A percentile compares a stretch with the other conserved stretches of the same genome.
These are phyloP conservation scores for Agrotis segetum DNA, from an alignment of 2,888 invertebrate genomes.

Conservation along the genomic window DNA sequence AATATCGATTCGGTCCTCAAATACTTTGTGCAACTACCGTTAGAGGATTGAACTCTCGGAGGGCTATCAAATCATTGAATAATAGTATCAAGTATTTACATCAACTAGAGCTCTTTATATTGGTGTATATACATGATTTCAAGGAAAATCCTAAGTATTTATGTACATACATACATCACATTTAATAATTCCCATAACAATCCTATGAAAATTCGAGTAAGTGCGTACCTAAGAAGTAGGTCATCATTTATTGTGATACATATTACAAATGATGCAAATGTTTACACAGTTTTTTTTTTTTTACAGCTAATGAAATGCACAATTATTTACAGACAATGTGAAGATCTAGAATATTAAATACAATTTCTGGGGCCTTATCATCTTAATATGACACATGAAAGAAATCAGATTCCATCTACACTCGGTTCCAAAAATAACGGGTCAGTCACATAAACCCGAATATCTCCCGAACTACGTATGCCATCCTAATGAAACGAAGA, in stretches of 20 bases:
- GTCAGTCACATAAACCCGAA: too few relatives aligned
- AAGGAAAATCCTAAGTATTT: neutral
- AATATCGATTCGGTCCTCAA: constrained; percentile 11
- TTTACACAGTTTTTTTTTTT: neutral
- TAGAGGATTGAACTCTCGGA: constrained; percentile 17
- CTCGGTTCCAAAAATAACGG: too few relatives aligned
- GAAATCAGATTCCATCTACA: too few relatives aligned
- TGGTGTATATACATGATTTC: constrained; percentile 15
- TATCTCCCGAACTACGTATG: too few relatives aligned
- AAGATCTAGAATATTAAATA: constrained; percentile 23
- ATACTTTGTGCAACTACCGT: constrained; percentile 21
- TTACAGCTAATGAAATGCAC: neutral
- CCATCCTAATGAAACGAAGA: too few relatives aligned
- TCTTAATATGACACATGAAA: neutral
- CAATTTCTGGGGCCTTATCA: neutral
- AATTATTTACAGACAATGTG: constrained; percentile 23
- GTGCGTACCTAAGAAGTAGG: neutral
- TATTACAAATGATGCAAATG: neutral
- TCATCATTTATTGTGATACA: neutral
- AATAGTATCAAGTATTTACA: constrained; percentile 12
- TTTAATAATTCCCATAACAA: neutral
- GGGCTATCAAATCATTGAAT: constrained; percentile 17
- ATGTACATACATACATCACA: neutral
- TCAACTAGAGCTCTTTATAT: neutral
- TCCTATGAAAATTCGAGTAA: constrained; percentile 4